phyloP scores from a whole-genome alignment of 2,113 vertebrate genomes.

The Gymnobelideus leadbeateri region DNA sequence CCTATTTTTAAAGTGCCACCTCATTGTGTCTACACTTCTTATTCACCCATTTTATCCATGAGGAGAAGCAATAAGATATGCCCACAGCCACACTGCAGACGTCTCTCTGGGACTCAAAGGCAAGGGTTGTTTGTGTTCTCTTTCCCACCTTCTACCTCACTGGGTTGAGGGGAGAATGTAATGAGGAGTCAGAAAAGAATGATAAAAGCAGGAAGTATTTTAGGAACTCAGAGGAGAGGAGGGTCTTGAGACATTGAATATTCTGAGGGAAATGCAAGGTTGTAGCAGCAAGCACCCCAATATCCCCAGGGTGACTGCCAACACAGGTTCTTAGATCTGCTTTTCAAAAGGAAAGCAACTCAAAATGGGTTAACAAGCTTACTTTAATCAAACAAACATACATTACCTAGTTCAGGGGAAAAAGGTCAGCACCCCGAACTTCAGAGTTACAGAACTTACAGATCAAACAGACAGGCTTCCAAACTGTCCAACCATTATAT shows the following conservation, averaged over 20 bases:
- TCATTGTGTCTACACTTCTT: not conserved
- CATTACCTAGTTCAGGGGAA: too few relatives aligned
- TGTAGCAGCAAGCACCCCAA: too few relatives aligned
- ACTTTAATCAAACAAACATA: too few relatives aligned
- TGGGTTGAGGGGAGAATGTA: fast-evolving
- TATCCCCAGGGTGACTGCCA: too few relatives aligned
- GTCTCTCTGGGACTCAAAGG: not conserved
- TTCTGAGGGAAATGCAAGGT: not conserved
- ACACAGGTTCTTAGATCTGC: too few relatives aligned
- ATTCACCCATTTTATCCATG: not conserved
- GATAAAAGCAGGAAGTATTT: not conserved
- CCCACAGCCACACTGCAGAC: not conserved
- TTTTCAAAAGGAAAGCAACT: too few relatives aligned
- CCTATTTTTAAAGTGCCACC: not conserved
- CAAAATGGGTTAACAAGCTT: too few relatives aligned
- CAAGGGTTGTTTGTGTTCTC: not conserved
- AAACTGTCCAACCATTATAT: too few relatives aligned
- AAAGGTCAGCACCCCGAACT: too few relatives aligned
- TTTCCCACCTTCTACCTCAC: not conserved
- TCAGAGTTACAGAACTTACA: too few relatives aligned
- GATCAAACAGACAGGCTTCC: too few relatives aligned
- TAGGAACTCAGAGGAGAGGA: not conserved
- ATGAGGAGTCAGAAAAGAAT: not conserved
- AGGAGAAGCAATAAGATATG: not conserved
- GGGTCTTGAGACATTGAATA: not conserved